Percentiles rank a stretch among this genome's conserved stretches.
These are phyloP conservation scores for Onthophagus sagittarius DNA, from an alignment of 2,888 invertebrate species.

Conservation along the genomic window DNA sequence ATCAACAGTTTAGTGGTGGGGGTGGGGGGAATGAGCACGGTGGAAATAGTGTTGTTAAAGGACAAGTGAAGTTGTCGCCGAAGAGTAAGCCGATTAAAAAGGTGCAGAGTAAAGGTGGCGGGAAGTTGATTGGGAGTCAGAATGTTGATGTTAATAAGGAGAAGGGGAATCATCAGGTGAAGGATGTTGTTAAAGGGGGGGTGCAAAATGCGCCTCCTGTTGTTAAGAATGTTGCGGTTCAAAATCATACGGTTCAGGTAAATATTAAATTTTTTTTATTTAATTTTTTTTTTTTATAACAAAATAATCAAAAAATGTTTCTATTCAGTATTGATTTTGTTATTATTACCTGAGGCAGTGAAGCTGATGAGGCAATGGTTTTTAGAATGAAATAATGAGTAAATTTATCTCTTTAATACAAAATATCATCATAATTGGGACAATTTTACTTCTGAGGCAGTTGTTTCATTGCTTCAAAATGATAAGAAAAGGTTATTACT, in stretches of 20 bases:
- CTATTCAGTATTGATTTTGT: too few species aligned
- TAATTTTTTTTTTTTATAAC: not conserved
- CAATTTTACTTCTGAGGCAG: too few species aligned
- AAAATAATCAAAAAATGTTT: too few species aligned
- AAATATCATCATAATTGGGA: too few species aligned
- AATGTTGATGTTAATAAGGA: not conserved
- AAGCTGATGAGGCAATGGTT: too few species aligned
- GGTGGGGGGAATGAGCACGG: conserved; percentile 20
- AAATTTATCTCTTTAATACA: too few species aligned
- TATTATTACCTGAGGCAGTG: too few species aligned
- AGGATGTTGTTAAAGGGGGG: conserved; percentile 29
- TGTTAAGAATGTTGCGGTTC: conserved; percentile 38
- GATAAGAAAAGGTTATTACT: too few species aligned
- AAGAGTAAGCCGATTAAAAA: conserved; percentile 46
- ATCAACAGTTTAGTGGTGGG: not conserved
- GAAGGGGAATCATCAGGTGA: conserved; percentile 27
- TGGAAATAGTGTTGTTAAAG: not conserved
- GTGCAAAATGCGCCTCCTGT: conserved; percentile 36
- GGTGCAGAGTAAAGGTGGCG: conserved; percentile 27
- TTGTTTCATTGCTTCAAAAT: too few species aligned
- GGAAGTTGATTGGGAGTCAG: not conserved
- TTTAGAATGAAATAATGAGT: too few species aligned
- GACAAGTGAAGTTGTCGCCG: conserved; percentile 39
- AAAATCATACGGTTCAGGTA: conserved; percentile 35
- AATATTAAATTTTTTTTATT: conserved; percentile 1